Evolutionary conservation across 2,888 invertebrate species (phyloP), one percentile per base, ranked within the genome.

Genomic region (Tupiocoris notatus): DNA sequence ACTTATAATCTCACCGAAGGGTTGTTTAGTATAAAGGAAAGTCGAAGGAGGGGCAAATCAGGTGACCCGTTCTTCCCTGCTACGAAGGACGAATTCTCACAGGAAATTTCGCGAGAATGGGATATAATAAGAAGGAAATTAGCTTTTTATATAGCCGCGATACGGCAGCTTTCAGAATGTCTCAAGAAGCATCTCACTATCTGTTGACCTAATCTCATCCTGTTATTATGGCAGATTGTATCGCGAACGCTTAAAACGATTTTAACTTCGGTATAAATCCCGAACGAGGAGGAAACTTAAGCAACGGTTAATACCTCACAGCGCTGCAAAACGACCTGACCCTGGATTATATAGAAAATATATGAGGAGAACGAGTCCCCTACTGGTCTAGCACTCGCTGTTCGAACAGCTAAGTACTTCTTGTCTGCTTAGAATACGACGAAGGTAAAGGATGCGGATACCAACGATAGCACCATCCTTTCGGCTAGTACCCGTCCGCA

Each of bases 401-500:
- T n/a, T n/a, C n/a, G n/a, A n/a, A n/a, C n/a, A n/a, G n/a, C n/a
- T n/a, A n/a, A n/a, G n/a, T n/a, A n/a, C n/a, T n/a, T n/a, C n/a
- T n/a, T n/a, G n/a, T n/a, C n/a, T n/a, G 12, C 39, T 39, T 39
- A 12, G 12, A 39, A 39, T 3, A 39, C n/a, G 39, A 39, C 39
- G 39, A 3, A 39, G 39, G n/a, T n/a, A n/a, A n/a, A n/a, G 39
- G 39, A 3, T 39, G 39, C 39, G 39, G 39, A 39, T 39, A 12
- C 39, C 12, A 65, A 65, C 65, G 65, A 65, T 39, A 65, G 9
- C 65, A 16, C 65, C 65, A 21, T 24, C 25, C 25, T 21, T 57
- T 18, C 54, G 65, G 9, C 24, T 23, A 3, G 39, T 7, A 12
- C 39, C 3, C 39, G n/a, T n/a, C n/a, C n/a, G n/a, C 63, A 1